Conservation (phyloP, 1,140 invertebrate species). For the Wasmannia auropunctata region DNA sequence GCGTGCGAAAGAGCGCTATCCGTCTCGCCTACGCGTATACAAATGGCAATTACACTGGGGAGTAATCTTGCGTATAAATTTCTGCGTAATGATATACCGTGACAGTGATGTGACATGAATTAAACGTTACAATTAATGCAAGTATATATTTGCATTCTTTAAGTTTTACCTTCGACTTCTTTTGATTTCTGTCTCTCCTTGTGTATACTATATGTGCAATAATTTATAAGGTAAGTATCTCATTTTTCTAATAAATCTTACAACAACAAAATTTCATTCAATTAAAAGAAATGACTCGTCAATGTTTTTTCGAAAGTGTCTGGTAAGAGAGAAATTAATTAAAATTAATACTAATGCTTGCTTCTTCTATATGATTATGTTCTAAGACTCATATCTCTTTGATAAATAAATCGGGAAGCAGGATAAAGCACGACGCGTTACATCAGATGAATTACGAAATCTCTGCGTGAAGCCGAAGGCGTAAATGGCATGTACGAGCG, state of each 20-base stretch:
- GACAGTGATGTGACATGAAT: constrained; percentile 30
- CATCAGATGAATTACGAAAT: constrained; percentile 11
- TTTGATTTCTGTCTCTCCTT: background rate
- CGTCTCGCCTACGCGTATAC: constrained; percentile 42
- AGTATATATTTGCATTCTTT: constrained; percentile 3
- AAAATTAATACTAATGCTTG: background rate
- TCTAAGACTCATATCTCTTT: background rate
- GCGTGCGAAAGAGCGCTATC: constrained; percentile 32
- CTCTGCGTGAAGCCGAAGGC: background rate
- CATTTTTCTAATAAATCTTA: background rate
- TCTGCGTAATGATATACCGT: constrained; percentile 25
- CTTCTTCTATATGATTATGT: background rate
- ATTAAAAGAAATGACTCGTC: background rate
- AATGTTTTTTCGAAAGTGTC: background rate
- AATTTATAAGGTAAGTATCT: background rate
- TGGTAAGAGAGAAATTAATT: background rate
- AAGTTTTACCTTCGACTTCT: background rate
- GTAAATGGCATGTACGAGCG: constrained; percentile 35
- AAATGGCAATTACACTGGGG: constrained; percentile 45
- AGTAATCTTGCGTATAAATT: constrained; percentile 41
- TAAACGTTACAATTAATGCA: constrained; percentile 45
- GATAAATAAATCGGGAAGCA: background rate
- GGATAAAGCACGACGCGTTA: background rate
- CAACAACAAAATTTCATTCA: background rate
- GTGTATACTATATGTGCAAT: too few relatives aligned